Evolutionary conservation across 1,140 invertebrate species (phyloP), one percentile per base, ranked within the genome.

Genomic region (Trichomalopsis sarcophagae): DNA sequence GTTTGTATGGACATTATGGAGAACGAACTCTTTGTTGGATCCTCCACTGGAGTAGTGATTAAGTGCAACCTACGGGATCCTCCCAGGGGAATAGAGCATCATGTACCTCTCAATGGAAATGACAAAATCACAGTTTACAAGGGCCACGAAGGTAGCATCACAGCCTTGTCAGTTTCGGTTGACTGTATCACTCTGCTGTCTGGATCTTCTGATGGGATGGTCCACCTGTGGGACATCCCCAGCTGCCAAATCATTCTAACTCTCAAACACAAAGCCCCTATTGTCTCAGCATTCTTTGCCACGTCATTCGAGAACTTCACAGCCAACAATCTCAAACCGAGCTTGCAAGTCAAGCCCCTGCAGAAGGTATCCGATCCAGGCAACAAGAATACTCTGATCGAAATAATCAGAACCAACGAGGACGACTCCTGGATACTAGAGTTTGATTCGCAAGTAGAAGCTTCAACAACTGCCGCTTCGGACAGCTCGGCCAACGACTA

Each of bases 201-300:
- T 0, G 97, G 96, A 0, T 96, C 96, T 1, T 93, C 94, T 84
- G 97, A 97, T 93, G 94, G 94, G 36, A 94, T 93, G 83, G 95
- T 98, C 1, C 95, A 96, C 87, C 88, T 98, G 33, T 98, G 97
- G 97, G 95, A 98, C 87, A 95, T 97, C 55, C 89, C 89, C 47
- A 97, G 96, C 90, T 92, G 94, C 71, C 96, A 97, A 88, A 95
- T 96, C 78, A 91, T 97, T 14, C 94, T 95, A 86, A 95, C 94
- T 14, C 93, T 98, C 36, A 91, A 92, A 30, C 96, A 97, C 87
- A 97, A 96, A 91, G 96, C 96, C 27, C 89, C 94, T 7, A 94
- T 98, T 1, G 96, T 95, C 7, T 97, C 97, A 91, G 94, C 95
- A 1, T 94, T 95, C 73, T 94, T 97, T 83, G 91, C 93, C 0